Conservation (phyloP, 2,113 vertebrate genomes). For the Cygnus buccinator region DNA sequence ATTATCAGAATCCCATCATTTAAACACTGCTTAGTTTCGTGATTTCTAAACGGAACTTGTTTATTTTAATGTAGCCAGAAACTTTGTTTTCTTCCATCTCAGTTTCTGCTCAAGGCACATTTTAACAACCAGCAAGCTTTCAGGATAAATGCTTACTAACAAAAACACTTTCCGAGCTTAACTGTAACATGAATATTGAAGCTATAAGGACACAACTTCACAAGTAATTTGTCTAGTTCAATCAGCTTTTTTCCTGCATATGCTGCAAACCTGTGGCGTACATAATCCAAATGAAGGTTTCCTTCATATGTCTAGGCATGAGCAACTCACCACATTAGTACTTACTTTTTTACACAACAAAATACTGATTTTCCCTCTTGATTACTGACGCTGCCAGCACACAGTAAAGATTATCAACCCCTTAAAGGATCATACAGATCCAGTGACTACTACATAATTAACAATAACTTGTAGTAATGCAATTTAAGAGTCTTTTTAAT, state of each 20-base stretch:
- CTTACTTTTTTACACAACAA: conserved; percentile 10
- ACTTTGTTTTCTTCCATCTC: conserved; percentile 7
- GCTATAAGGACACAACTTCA: conserved; percentile 20
- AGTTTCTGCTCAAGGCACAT: conserved; percentile 6
- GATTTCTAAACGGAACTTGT: not conserved
- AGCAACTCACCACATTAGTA: not conserved
- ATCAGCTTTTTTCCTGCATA: not conserved
- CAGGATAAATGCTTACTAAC: conserved; percentile 21
- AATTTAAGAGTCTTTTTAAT: conserved; percentile 81
- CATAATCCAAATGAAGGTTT: not conserved
- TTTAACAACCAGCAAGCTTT: conserved; percentile 32
- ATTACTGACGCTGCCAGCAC: not conserved
- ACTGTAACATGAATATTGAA: conserved; percentile 10
- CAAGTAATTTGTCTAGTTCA: conserved; percentile 16
- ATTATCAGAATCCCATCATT: not conserved
- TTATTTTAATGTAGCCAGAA: not conserved
- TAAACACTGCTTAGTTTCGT: not conserved
- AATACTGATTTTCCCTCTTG: not conserved
- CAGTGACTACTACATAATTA: conserved; percentile 85
- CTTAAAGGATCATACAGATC: conserved; percentile 74
- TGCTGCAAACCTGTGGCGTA: not conserved
- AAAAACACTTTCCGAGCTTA: conserved; percentile 21
- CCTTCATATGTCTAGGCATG: not conserved
- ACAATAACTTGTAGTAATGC: conserved; percentile 81
- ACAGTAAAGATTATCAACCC: conserved; percentile 45